Evolutionary conservation across 2,113 vertebrate species (phyloP).

Genomic region (Toxotes chatareus): DNA sequence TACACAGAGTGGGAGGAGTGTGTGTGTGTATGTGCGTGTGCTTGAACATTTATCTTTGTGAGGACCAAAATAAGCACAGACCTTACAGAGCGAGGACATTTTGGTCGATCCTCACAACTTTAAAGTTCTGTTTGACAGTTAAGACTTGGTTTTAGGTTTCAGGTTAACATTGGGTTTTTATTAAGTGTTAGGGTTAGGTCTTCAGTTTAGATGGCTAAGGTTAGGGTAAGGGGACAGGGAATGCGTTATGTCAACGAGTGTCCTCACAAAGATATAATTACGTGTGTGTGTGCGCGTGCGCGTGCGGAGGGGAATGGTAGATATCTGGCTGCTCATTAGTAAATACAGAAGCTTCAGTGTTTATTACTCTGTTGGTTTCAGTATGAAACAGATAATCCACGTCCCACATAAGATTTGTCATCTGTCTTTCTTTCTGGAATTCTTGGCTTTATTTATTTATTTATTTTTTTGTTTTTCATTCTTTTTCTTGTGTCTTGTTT

Average conservation of each 20-base stretch:
- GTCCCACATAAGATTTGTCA: not conserved
- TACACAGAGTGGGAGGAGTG: conserved; percentile 63
- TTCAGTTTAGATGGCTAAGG: too few relatives aligned
- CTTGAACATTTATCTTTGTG: not conserved
- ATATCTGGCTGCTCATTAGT: conserved; percentile 41
- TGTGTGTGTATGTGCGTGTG: conserved; percentile 31
- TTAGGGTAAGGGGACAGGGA: too few relatives aligned
- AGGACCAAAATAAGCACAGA: too few relatives aligned
- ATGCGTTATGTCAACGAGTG: too few relatives aligned
- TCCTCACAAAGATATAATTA: too few relatives aligned
- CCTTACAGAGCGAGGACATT: too few relatives aligned
- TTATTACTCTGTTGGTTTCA: conserved; percentile 31
- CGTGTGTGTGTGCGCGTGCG: conserved; percentile 38
- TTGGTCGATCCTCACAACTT: too few relatives aligned
- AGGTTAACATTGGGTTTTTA: too few relatives aligned
- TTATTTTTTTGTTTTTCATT: not conserved
- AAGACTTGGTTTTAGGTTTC: too few relatives aligned
- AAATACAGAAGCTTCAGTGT: conserved; percentile 41
- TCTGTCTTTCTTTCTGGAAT: not conserved
- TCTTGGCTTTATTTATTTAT: not conserved
- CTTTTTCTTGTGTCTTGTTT: not conserved
- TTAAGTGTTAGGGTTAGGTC: too few relatives aligned
- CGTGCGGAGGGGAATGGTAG: not conserved
- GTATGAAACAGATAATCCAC: not conserved
- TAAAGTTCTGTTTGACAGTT: too few relatives aligned